Evolutionary conservation across 2,888 invertebrate species (phyloP), one percentile per base, ranked within the genome.

Genomic region (Cactoblastis cactorum): DNA sequence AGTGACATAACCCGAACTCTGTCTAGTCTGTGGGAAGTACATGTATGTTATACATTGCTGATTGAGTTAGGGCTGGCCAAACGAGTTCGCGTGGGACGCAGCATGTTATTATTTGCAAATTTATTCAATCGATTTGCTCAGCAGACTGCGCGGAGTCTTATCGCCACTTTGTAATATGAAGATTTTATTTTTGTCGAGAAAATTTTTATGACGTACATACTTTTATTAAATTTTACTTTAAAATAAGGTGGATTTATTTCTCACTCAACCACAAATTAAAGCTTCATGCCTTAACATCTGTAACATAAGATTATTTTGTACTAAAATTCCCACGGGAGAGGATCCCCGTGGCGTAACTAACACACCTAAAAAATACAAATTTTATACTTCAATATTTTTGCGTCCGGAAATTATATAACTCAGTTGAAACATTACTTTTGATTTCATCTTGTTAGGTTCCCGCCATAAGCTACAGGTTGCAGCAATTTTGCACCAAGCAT

Each of bases 381-480:
- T n/a, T n/a, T n/a, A n/a, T n/a, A n/a, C n/a, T n/a, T n/a, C n/a
- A n/a, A n/a, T n/a, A n/a, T n/a, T n/a, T n/a, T n/a, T n/a, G 33
- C 33, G 33, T 33, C n/a, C 11, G n/a, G 33, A 33, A n/a, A 11
- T 3, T 18, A n/a, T n/a, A n/a, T n/a, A 19, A 18, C 34, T 5
- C 19, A 22, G 41, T 38, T 19, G 12, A 14, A 51, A 39, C 38
- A 45, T 50, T 49, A 55, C 58, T 54, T 53, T 56, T 53, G n/a
- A 49, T 58, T 58, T 56, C 54, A 33, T 48, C 50, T 33, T 33
- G 37, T 45, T 47, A 32, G 41, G 4, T 6, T 9, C 5, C 3
- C 22, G 22, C 22, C 22, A 22, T 22, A 22, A 3, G 22, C 3
- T 22, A 4, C 3, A 4, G 22, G 3, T 22, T 22, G 5, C 5